Conservation (phyloP, 2,797 vertebrate species). For the Scleropages formosus region DNA sequence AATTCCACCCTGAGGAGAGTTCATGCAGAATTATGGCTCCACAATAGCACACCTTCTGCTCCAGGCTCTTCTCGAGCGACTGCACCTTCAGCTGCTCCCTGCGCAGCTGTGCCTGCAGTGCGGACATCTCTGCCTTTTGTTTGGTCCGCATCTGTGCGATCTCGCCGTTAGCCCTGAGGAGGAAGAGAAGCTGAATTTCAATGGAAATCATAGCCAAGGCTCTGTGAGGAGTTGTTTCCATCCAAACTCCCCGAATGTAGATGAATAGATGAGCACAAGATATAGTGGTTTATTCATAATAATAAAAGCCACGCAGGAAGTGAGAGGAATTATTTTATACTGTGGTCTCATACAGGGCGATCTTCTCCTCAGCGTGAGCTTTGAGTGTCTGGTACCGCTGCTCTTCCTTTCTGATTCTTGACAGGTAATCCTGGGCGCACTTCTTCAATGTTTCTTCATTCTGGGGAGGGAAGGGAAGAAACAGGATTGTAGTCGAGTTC, state of each 20-base stretch:
- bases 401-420: conserved; percentile 79
- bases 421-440: conserved; percentile 79
- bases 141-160: conserved; percentile 81
- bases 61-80: conserved; percentile 82
- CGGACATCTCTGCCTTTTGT: conserved; percentile 70
- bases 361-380: conserved; percentile 88
- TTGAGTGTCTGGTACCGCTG: conserved; percentile 88
- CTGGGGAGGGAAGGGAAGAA: conserved; percentile 53
- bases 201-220: not conserved
- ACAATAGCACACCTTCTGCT: conserved; percentile 76
- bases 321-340: not conserved
- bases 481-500: not conserved
- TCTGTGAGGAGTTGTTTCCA: too few species aligned
- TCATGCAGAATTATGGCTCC: not conserved
- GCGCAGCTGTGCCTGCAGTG: conserved; percentile 76
- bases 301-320: not conserved
- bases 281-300: not conserved
- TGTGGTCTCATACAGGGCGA: conserved; percentile 70
- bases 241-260: not conserved
- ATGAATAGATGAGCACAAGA: not conserved
- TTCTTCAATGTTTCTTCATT: conserved; percentile 89
- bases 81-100: conserved; percentile 85
- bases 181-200: not conserved
- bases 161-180: conserved; percentile 79
- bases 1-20: too few species aligned